A percentile compares a stretch with the other conserved stretches of the same genome.
phyloP scores from a whole-genome alignment of 2,797 vertebrate genomes.

The Lepilemur septentrionalis region DNA sequence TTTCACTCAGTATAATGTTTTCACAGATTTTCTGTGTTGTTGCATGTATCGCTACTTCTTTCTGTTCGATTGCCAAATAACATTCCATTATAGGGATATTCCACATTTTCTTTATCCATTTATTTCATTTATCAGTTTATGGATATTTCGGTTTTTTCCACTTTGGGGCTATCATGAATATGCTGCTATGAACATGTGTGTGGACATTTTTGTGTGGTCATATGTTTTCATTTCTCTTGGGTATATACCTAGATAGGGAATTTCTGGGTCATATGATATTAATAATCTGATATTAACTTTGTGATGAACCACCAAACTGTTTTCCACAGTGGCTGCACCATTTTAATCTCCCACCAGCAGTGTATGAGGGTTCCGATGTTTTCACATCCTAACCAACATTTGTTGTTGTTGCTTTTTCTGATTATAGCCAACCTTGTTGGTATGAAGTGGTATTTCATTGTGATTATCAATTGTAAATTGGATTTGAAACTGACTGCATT shows the following conservation, averaged over 20 bases:
- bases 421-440: background rate
- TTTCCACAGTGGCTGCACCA: background rate
- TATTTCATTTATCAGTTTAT: background rate
- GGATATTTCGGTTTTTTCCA: background rate
- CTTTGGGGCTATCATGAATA: background rate
- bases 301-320: background rate
- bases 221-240: background rate
- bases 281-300: background rate
- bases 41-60: background rate
- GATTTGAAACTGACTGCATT: background rate
- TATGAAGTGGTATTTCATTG: background rate
- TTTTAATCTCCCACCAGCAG: background rate
- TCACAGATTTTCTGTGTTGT: background rate
- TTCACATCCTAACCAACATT: background rate
- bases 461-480: background rate
- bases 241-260: background rate
- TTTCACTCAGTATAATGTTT: slow-evolving; percentile 7
- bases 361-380: background rate
- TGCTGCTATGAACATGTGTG: background rate
- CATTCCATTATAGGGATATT: background rate
- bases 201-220: background rate
- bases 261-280: background rate
- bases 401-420: background rate
- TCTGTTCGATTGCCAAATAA: background rate
- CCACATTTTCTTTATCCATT: background rate